Evolutionary conservation across 2,113 vertebrate species (phyloP).

Genomic region (Corynorhinus townsendii): DNA sequence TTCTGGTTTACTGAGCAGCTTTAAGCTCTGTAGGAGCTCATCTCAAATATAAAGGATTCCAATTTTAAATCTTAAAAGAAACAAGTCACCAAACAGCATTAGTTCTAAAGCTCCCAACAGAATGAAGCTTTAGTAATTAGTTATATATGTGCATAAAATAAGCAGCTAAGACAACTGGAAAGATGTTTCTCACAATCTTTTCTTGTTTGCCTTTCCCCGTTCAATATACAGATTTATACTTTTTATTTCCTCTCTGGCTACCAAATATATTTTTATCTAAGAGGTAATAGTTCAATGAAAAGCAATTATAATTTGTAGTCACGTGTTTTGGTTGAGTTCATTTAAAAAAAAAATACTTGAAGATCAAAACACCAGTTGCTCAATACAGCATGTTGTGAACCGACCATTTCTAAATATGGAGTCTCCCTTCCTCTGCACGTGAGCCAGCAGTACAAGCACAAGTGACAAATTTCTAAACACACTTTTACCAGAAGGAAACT

Average conservation of each 20-base stretch:
- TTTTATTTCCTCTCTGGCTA: not conserved
- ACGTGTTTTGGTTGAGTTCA: constrained; percentile 11
- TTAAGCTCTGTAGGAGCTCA: not conserved
- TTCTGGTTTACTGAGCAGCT: constrained; percentile 51
- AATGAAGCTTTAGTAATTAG: constrained; percentile 27
- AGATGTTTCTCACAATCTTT: not conserved
- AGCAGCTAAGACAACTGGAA: not conserved
- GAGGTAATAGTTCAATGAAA: not conserved
- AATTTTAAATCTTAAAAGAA: constrained; percentile 50
- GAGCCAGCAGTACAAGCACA: not conserved
- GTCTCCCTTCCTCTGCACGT: not conserved
- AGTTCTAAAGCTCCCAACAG: constrained; percentile 55
- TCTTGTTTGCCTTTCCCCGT: not conserved
- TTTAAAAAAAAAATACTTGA: not conserved
- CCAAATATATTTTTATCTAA: not conserved
- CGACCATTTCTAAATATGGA: constrained; percentile 7
- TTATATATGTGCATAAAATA: constrained; percentile 62
- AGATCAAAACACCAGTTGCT: constrained; percentile 34
- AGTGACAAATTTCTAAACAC: constrained; percentile 29
- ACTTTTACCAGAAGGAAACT: constrained; percentile 7
- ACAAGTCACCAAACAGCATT: constrained; percentile 32
- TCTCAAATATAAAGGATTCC: constrained; percentile 64
- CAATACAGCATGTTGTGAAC: not conserved
- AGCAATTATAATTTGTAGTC: not conserved
- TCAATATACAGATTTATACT: not conserved